Evolutionary conservation across 2,113 vertebrate genomes (phyloP).

Genomic region (Calidris pugnax): DNA sequence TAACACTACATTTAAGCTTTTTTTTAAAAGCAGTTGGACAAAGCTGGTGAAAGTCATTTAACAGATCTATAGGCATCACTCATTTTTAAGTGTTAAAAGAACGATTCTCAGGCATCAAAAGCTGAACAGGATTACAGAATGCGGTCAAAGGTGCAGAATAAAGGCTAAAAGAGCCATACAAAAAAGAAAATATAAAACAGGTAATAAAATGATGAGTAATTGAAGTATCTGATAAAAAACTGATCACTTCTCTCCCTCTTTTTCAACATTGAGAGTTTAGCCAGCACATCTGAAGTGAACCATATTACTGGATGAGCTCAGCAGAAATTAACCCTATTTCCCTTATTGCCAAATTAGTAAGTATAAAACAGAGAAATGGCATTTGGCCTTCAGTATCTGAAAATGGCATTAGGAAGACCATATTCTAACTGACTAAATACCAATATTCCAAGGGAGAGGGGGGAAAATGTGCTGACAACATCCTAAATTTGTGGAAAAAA

Average conservation of each 20-base stretch:
- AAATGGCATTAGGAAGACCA: neutral
- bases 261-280: neutral
- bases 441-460: neutral
- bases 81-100: neutral
- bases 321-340: neutral
- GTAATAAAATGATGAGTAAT: neutral
- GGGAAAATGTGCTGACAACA: neutral
- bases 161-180: neutral
- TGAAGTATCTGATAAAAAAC: neutral
- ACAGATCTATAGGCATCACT: neutral
- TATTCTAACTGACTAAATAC: neutral
- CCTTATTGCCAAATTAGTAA: neutral
- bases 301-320: neutral
- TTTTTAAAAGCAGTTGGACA: neutral
- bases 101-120: neutral
- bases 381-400: neutral
- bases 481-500: neutral
- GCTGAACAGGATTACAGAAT: neutral
- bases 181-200: neutral
- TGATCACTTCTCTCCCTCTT: neutral
- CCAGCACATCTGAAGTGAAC: neutral
- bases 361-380: neutral
- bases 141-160: neutral
- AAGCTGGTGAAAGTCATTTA: neutral
- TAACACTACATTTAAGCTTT: neutral